Evolutionary conservation across 2,888 invertebrate species (phyloP).

Genomic region (Leptura quadrifasciata): DNA sequence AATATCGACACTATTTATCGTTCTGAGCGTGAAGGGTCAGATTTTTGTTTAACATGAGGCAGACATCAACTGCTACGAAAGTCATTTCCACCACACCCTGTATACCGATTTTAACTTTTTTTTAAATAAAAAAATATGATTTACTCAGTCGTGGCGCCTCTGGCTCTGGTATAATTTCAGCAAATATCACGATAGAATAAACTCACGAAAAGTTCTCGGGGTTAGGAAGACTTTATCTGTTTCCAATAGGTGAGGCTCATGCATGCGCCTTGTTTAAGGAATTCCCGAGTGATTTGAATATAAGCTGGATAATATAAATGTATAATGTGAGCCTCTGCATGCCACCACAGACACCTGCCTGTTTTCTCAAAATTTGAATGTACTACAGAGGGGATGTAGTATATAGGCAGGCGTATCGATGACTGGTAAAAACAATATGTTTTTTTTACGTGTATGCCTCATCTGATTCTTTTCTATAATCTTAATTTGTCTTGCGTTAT

Average conservation of each 20-base stretch:
- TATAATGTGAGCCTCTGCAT: constrained; percentile 24
- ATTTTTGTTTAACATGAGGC: too few species aligned
- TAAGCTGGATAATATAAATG: constrained; percentile 40
- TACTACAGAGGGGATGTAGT: not conserved
- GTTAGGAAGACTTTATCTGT: constrained; percentile 32
- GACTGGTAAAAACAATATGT: not conserved
- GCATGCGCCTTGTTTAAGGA: constrained; percentile 30
- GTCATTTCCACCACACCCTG: too few species aligned
- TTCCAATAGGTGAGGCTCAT: constrained; percentile 39
- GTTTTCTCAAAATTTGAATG: constrained; percentile 37
- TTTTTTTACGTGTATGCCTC: too few species aligned
- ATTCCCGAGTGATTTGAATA: constrained; percentile 26
- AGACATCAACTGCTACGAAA: too few species aligned
- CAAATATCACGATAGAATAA: constrained; percentile 37
- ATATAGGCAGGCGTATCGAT: not conserved
- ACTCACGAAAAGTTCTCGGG: constrained; percentile 31
- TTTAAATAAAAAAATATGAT: too few species aligned
- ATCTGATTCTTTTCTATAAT: too few species aligned
- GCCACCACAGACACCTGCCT: constrained; percentile 31
- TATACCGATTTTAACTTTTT: too few species aligned
- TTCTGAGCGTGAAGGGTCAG: too few species aligned
- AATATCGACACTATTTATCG: too few species aligned
- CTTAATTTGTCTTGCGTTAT: too few species aligned
- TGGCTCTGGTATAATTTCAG: constrained; percentile 26
- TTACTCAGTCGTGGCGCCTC: constrained; percentile 3